Conservation (phyloP, 2,113 vertebrate species). For the Rhinogobius similis region DNA sequence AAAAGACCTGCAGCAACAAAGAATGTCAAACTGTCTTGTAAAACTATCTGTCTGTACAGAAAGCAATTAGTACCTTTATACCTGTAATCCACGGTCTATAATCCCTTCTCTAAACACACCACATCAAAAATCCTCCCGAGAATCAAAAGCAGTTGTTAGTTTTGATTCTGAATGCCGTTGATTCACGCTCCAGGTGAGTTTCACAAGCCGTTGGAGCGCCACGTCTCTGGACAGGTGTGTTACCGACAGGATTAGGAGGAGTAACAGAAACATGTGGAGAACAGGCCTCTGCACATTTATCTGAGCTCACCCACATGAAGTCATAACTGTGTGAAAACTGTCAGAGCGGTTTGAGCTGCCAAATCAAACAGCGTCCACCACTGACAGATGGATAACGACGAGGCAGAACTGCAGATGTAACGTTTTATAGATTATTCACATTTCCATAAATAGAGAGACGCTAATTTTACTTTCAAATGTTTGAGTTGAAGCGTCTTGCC, state of each 20-base stretch:
- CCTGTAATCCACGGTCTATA: background rate
- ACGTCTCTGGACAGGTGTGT: background rate
- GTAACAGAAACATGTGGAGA: background rate
- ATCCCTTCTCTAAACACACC: background rate
- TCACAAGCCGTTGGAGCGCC: background rate
- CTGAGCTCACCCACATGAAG: background rate
- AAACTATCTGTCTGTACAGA: no score
- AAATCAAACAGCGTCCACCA: background rate
- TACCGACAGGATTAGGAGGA: background rate
- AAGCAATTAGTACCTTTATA: background rate
- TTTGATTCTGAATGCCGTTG: background rate
- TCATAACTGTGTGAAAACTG: background rate
- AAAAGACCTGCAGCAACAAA: no score
- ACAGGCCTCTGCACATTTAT: background rate
- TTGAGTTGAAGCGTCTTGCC: background rate
- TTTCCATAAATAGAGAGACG: background rate
- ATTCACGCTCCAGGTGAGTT: background rate
- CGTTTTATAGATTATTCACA: background rate
- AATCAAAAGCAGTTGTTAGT: background rate
- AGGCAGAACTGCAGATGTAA: background rate
- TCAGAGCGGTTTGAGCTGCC: background rate
- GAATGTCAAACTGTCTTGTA: no score
- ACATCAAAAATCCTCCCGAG: background rate
- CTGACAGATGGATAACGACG: background rate
- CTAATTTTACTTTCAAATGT: background rate